phyloP scores from a whole-genome alignment of 2,888 invertebrate species.

The Margaritifera margaritifera region DNA sequence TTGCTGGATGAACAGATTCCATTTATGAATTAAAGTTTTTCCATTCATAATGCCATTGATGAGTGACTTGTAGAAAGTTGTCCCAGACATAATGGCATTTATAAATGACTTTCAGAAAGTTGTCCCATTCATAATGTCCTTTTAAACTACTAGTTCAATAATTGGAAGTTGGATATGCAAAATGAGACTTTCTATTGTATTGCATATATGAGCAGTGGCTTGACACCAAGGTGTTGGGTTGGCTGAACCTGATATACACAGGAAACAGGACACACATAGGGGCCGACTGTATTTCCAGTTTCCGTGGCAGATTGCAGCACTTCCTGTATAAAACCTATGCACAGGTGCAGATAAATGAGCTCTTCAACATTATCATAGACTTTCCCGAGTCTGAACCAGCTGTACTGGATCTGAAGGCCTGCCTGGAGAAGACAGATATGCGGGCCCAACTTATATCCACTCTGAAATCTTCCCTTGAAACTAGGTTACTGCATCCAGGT shows the following conservation, averaged over 20 bases:
- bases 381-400: conserved; percentile 96
- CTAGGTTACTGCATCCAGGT: conserved; percentile 86
- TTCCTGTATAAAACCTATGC: conserved; percentile 92
- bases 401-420: conserved; percentile 88
- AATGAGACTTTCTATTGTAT: conserved; percentile 29
- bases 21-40: too few species aligned
- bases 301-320: conserved; percentile 78
- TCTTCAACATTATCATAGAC: conserved; percentile 96
- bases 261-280: conserved; percentile 50
- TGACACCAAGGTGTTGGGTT: conserved; percentile 87
- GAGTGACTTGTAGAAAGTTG: too few species aligned
- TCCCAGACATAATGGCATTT: too few species aligned
- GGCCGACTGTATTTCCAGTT: conserved; percentile 57
- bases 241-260: conserved; percentile 86
- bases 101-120: too few species aligned
- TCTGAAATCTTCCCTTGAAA: conserved; percentile 87
- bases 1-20: too few species aligned
- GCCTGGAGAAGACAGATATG: conserved; percentile 89
- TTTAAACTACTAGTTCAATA: too few species aligned
- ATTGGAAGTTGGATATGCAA: too few species aligned
- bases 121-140: too few species aligned
- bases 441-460: conserved; percentile 80
- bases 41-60: too few species aligned
- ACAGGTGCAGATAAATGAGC: conserved; percentile 88
- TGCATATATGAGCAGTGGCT: conserved; percentile 80